Base-by-base conservation (phyloP, 2,888 invertebrate genomes). In the Oxycera nigricornis region DNA sequence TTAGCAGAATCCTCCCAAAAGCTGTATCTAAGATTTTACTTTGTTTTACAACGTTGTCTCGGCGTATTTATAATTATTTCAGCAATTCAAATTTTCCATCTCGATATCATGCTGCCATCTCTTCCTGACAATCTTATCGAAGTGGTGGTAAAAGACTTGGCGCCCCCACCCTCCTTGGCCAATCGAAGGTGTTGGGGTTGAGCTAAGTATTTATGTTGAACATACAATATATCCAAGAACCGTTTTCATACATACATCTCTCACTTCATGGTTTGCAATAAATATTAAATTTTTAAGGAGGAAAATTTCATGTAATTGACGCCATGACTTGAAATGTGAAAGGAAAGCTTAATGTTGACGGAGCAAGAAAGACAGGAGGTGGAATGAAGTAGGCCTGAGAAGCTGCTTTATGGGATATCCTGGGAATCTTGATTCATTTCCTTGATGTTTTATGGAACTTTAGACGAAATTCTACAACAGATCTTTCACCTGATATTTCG, bases 11-110 rank as follows among this genome's bases (percentile, higher is more conserved):
- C 17, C 35, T 3, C 62, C 11, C 39, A 7, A 39, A 62, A 62
- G 24, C 20, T 24, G 39, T 65, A 65, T 65, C 30, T 65, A 65
- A 65, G 41, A 65, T 65, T 65, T 41, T 35, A 65, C 70, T 55
- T 55, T 70, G 52, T 55, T 70, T 55, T 52, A 55, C 70, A 70
- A 22, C 70, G 28, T 52, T 55, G 31, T 70, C 14, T 30, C 31
- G 20, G 55, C 30, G 52, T 70, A 52, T 52, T 62, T 70, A 55
- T 70, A 70, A 70, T 70, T 70, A 70, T 70, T 70, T 55, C 55
- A 70, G 70, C 70, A 70, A 70, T 70, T 70, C 55, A 52, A 70
- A 70, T 52, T 55, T 70, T 55, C 70, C 52, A 20, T 24, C 70
- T 28, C 11, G n/a, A 22, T 24, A 24, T 55, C 24, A 3, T n/a